phyloP scores from a whole-genome alignment of 2,797 vertebrate species.

The Cryptoprocta ferox region DNA sequence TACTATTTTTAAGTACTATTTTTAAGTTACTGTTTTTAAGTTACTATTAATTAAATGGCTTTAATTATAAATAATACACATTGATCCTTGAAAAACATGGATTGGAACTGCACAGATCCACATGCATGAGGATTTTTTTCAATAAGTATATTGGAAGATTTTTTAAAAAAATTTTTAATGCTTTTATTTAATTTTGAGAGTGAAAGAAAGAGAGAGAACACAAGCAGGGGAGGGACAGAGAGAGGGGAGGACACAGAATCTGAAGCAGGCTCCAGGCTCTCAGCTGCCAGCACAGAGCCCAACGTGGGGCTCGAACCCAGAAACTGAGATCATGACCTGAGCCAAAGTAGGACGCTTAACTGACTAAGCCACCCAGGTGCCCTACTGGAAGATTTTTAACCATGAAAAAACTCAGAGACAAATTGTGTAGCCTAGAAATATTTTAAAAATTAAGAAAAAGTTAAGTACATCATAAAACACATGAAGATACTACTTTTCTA shows the following conservation, averaged over 20 bases:
- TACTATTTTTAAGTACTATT: constrained; percentile 35
- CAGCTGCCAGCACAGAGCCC: too few species aligned
- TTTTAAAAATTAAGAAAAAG: neutral
- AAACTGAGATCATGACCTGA: too few species aligned
- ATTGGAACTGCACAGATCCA: neutral
- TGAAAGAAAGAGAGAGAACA: too few species aligned
- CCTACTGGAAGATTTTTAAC: neutral
- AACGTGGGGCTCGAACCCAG: too few species aligned
- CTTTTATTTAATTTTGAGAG: too few species aligned
- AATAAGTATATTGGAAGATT: neutral
- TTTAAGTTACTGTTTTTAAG: constrained; percentile 5
- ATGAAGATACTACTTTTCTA: neutral
- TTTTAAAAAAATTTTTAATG: too few species aligned
- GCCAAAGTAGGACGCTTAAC: too few species aligned
- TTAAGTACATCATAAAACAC: neutral
- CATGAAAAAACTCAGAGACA: neutral
- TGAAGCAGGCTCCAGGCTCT: too few species aligned
- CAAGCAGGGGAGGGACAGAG: too few species aligned
- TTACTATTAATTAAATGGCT: neutral
- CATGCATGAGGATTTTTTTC: neutral
- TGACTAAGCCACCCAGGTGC: too few species aligned
- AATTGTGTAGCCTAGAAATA: neutral
- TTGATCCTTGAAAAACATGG: neutral
- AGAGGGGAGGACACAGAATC: too few species aligned
- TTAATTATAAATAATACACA: constrained; percentile 31